Percentiles rank a stretch among this genome's conserved stretches.
These are phyloP conservation scores for Sitta europaea DNA, from an alignment of 2,113 vertebrate species.

Conservation along the genomic window DNA sequence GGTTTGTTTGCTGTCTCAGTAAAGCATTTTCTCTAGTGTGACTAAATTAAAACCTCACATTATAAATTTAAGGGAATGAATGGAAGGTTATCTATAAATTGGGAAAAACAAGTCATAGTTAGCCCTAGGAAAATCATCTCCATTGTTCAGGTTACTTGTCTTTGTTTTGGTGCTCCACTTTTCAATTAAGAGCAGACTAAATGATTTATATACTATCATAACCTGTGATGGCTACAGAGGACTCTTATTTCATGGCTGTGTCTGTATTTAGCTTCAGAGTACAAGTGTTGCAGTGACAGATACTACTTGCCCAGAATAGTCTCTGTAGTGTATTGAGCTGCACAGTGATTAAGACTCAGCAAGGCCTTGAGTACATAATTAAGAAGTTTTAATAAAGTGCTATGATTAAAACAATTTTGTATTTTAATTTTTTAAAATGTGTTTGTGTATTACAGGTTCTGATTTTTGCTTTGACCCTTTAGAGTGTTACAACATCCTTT, in stretches of 20 bases:
- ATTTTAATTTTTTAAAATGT: neutral
- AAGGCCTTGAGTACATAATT: neutral
- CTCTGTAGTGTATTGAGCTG: neutral
- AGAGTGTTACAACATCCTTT: neutral
- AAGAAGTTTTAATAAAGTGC: neutral
- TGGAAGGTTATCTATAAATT: neutral
- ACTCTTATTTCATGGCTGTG: neutral
- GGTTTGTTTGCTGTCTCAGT: neutral
- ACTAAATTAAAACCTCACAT: neutral
- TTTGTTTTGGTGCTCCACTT: neutral
- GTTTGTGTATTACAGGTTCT: neutral
- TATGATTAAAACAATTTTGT: neutral
- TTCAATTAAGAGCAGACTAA: neutral
- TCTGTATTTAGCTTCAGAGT: neutral
- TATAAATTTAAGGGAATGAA: neutral
- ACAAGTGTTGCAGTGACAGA: neutral
- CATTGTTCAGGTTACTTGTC: neutral
- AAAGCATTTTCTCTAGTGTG: neutral
- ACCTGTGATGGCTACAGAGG: neutral
- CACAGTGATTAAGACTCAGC: neutral
- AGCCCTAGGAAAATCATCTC: neutral
- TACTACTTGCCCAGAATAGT: neutral
- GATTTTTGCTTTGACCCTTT: neutral
- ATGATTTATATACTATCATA: neutral
- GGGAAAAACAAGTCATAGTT: neutral